Conservation (phyloP, 2,888 invertebrate genomes). For the Ariolimax columbianus region DNA sequence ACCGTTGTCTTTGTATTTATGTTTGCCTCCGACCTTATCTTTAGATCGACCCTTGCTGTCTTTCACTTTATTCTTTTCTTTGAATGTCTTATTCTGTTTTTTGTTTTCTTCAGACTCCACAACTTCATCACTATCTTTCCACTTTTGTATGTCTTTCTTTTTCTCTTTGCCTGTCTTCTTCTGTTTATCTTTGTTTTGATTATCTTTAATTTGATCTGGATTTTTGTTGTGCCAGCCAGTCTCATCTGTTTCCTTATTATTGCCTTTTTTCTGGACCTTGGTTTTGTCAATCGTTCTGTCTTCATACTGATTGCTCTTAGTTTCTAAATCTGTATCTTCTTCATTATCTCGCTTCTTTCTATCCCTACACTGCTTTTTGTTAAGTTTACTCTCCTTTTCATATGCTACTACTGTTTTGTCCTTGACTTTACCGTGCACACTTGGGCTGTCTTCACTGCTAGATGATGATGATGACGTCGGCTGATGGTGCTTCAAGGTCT, state of each 20-base stretch:
- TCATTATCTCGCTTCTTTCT: not conserved
- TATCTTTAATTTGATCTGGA: not conserved
- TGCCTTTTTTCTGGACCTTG: not conserved
- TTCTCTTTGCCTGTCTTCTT: constrained; percentile 28
- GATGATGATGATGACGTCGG: not conserved
- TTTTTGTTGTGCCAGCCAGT: not conserved
- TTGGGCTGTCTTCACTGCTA: not conserved
- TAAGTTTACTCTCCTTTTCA: not conserved
- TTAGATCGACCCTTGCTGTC: not conserved
- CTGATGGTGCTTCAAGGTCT: not conserved
- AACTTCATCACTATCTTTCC: not conserved
- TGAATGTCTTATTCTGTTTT: no score
- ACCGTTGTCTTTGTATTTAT: not conserved
- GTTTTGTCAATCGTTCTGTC: not conserved
- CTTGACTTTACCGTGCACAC: not conserved
- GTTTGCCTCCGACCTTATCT: not conserved
- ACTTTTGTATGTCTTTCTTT: not conserved
- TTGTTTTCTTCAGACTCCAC: no score
- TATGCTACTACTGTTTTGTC: not conserved
- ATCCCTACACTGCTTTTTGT: not conserved
- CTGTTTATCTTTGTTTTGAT: not conserved
- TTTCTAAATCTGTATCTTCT: not conserved
- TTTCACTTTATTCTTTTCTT: no score
- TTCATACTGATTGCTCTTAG: not conserved
- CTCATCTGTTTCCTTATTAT: not conserved